A percentile compares a stretch with the other conserved stretches of the same genome.
These are phyloP conservation scores for Hypotaenidia okinawae DNA, from an alignment of 2,797 vertebrate genomes.

Conservation along the genomic window DNA sequence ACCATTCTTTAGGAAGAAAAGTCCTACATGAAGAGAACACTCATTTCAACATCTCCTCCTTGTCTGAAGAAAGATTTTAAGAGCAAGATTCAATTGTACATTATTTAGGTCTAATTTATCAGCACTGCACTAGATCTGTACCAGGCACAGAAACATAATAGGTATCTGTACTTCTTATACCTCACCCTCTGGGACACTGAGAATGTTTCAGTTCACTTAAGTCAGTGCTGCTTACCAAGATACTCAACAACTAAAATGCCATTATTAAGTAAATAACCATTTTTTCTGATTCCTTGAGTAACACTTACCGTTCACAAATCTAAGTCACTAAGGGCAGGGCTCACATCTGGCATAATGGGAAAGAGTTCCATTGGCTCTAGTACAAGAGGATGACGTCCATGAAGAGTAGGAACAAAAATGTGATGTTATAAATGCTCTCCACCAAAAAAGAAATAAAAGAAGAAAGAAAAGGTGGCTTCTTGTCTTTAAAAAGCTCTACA, in stretches of 20 bases:
- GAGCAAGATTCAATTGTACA: not conserved
- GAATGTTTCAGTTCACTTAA: not conserved
- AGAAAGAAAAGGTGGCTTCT: not conserved
- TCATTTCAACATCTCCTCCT: not conserved
- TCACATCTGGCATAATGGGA: not conserved
- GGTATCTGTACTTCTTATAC: not conserved
- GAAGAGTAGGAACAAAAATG: not conserved
- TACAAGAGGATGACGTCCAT: not conserved
- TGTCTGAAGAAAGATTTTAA: not conserved
- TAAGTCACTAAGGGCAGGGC: not conserved
- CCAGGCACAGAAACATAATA: not conserved
- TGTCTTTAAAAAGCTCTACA: not conserved
- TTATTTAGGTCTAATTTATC: not conserved
- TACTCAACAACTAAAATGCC: not conserved
- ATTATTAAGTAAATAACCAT: not conserved
- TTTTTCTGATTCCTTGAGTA: not conserved
- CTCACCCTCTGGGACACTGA: not conserved
- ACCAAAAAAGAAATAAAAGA: not conserved
- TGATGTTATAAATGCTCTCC: not conserved
- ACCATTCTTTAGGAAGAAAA: not conserved
- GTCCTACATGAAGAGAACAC: not conserved
- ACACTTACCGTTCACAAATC: constrained; percentile 58
- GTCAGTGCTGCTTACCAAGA: not conserved
- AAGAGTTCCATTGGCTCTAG: not conserved
- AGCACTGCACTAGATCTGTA: not conserved